Evolutionary conservation across 2,113 vertebrate species (phyloP), one percentile per base, ranked within the genome.

Genomic region (Laticauda colubrina): DNA sequence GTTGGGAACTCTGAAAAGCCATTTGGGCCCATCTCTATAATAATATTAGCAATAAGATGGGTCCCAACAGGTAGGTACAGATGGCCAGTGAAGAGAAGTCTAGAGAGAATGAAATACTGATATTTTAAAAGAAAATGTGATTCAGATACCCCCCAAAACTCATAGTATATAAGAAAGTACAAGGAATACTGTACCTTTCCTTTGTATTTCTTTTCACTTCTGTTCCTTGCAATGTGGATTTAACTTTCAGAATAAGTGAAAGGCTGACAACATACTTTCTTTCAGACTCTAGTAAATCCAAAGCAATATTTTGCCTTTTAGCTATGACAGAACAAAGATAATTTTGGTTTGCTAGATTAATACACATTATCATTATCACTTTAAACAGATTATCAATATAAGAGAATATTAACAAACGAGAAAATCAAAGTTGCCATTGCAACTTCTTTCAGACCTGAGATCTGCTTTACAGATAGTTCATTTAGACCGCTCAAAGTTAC

Each of bases 241-340:
- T 99, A 96, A 99, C 99, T 97, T 99, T 99, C 96, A 99, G 98
- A 85, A 99, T 97, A 90, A 99, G 97, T 90, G 99, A 99, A 85
- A 99, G 97, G 94, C 99, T 98, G 64, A 99, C 98, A 55, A 99
- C 98, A 0, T 99, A 99, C 64, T 98, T 98, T 89, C 99, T 97
- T 97, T 99, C 99, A 1, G 99, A 99, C 96, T 99, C 99, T 95
- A 99, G 97, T 96, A 99, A 97, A 96, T 99, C 99, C 96, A 99
- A 97, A 59, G 99, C 98, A 0, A 99, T 98, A 45, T 98, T 98
- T 96, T 99, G 99, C 91, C 99, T 98, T 97, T 98, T 98, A 95
- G 97, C 99, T 99, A 97, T 75, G 96, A 96, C 86, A 93, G 95
- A 93, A 45, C 26, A 88, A 94, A 96, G 92, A 14, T 85, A 91